Evolutionary conservation across 1,140 invertebrate species (phyloP), one percentile per base, ranked within the genome.

Genomic region (Pinna nobilis): DNA sequence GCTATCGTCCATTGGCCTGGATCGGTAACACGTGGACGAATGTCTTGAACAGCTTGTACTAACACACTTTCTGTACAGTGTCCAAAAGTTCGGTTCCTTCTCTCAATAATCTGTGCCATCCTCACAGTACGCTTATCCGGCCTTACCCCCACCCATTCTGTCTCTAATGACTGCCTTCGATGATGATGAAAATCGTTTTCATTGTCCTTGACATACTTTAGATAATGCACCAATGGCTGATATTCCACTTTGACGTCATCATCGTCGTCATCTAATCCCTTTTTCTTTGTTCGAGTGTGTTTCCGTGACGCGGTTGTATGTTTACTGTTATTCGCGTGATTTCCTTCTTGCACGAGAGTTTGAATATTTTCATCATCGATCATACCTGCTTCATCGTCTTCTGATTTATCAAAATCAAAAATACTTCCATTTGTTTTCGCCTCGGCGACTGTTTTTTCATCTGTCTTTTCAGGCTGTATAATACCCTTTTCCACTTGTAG

Each of bases 141-240:
- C 3, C 39, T 30, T 18, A 13, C 15, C 9, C 59, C 59, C 6
- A 63, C 39, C 13, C 44, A 35, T 15, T 63, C 35, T 39, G 67
- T 30, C 68, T 71, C 47, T 57, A 66, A 33, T 3, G 28, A 32
- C 28, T 69, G 66, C 69, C 74, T 39, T 59, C 78, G 47, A 30
- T 78, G 51, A 20, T 51, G 47, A 37, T 81, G 35, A 55, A 82
- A 86, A 61, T 86, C 82, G 3, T 79, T 73, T 6, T 72, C 71
- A 57, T 86, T 80, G 33, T 84, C 81, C n/a, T 71, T 49, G n/a
- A 86, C 78, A 67, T 81, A 82, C 63, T 77, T 79, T 15, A 85
- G 66, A 59, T 86, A 86, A 33, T 75, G 73, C 15, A 74, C 44
- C 49, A 86, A 63, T 6, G 80, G 78, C 32, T 77, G 70, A 37